A percentile compares a stretch with the other conserved stretches of the same genome.
Evolutionary conservation across 64 coral and sea anemone genomes (phyloP).

Genomic region (Pocillopora damicornis): DNA sequence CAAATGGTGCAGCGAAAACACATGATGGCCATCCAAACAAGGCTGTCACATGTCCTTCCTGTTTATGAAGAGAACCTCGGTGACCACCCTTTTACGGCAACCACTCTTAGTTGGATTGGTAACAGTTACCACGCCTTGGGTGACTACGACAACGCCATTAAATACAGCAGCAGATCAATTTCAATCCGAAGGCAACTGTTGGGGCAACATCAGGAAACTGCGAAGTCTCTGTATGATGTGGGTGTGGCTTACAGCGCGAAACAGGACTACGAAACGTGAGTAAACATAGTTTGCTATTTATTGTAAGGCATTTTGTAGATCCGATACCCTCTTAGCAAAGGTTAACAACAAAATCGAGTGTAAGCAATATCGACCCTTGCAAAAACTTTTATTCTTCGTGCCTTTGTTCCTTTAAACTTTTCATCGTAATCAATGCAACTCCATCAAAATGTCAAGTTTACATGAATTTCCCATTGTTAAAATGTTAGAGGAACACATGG

Average conservation of each 20-base stretch:
- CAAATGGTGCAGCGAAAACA: neutral
- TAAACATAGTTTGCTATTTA: no score
- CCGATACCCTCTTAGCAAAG: no score
- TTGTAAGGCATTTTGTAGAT: no score
- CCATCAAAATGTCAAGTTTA: no score
- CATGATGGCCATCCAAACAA: neutral
- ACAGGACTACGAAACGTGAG: neutral
- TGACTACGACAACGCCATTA: constrained; percentile 31
- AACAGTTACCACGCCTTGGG: constrained; percentile 22
- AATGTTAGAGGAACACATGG: no score
- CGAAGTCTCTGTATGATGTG: constrained; percentile 24
- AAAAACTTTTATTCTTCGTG: no score
- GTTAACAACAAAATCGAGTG: no score
- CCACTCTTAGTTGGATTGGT: constrained; percentile 20
- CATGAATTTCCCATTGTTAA: no score
- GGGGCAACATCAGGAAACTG: constrained; percentile 28
- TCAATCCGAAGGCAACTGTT: constrained; percentile 13
- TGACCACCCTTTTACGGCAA: constrained; percentile 36
- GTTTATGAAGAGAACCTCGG: constrained; percentile 6
- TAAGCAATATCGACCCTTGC: no score
- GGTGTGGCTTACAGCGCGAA: constrained; percentile 4
- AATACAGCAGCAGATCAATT: neutral
- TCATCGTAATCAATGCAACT: no score
- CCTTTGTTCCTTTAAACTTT: no score
- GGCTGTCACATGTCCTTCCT: constrained; percentile 20